Evolutionary conservation across 2,113 vertebrate genomes (phyloP).

Genomic region (Cebidichthys violaceus): DNA sequence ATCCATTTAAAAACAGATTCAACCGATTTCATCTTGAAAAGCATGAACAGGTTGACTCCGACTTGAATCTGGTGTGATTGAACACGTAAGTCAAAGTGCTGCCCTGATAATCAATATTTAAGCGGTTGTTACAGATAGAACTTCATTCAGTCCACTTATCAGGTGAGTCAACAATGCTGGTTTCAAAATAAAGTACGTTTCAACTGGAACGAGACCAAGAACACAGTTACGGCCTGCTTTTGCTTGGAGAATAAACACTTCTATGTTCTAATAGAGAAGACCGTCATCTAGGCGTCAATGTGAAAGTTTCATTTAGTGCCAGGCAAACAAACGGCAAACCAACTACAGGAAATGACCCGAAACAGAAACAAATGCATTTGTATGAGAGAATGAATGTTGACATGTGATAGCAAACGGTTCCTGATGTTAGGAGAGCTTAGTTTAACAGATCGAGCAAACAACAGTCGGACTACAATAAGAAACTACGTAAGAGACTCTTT

Average conservation of each 20-base stretch:
- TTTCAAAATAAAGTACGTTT: conserved; percentile 1
- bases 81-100: neutral
- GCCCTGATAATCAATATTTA: conserved; percentile 1
- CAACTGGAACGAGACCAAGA: conserved; percentile 9
- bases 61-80: neutral
- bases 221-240: neutral
- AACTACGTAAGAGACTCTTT: neutral
- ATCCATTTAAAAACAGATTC: neutral
- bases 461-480: neutral
- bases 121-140: neutral
- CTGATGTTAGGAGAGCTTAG: conserved; percentile 10
- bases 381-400: conserved; percentile 15
- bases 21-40: neutral
- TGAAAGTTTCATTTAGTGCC: neutral
- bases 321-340: neutral
- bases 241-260: neutral
- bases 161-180: conserved; percentile 20
- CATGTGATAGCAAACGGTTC: neutral
- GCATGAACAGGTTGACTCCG: neutral
- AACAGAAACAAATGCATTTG: conserved; percentile 23
- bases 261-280: conserved; percentile 5
- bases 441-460: conserved; percentile 13
- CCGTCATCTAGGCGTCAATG: neutral
- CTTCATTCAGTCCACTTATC: neutral
- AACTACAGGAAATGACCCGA: conserved; percentile 8